Evolutionary conservation across 2,113 vertebrate genomes (phyloP).

Genomic region (Pongo pygmaeus): DNA sequence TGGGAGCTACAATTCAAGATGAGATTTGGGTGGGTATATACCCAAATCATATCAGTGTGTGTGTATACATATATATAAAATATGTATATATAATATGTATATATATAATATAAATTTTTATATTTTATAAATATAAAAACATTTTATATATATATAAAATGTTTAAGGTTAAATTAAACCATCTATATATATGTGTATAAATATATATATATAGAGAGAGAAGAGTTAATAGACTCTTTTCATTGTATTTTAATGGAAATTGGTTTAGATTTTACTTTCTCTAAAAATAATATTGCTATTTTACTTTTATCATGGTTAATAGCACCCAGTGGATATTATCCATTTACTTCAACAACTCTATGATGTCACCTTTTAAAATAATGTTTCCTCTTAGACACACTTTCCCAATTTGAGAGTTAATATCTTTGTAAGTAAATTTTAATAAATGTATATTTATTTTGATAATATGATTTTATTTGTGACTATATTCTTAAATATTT

Average conservation of each 20-base stretch:
- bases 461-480: background rate
- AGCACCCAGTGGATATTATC: background rate
- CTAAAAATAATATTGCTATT: background rate
- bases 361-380: background rate
- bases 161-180: too few species aligned
- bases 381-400: background rate
- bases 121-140: too few species aligned
- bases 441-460: background rate
- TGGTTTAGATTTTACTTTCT: conserved; percentile 5
- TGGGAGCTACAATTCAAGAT: too few species aligned
- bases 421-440: background rate
- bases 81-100: too few species aligned
- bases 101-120: too few species aligned
- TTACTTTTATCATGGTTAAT: background rate
- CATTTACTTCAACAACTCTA: background rate
- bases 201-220: too few species aligned
- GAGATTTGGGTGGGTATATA: too few species aligned
- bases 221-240: background rate
- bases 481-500: background rate
- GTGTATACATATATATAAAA: too few species aligned
- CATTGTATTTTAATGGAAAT: background rate
- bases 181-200: too few species aligned
- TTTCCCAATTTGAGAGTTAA: background rate
- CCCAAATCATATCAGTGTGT: too few species aligned
- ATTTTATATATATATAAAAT: too few species aligned